Percentiles rank a stretch among this genome's conserved stretches.
phyloP scores from a whole-genome alignment of 2,797 vertebrate species.

The Sebastes trivittatus region DNA sequence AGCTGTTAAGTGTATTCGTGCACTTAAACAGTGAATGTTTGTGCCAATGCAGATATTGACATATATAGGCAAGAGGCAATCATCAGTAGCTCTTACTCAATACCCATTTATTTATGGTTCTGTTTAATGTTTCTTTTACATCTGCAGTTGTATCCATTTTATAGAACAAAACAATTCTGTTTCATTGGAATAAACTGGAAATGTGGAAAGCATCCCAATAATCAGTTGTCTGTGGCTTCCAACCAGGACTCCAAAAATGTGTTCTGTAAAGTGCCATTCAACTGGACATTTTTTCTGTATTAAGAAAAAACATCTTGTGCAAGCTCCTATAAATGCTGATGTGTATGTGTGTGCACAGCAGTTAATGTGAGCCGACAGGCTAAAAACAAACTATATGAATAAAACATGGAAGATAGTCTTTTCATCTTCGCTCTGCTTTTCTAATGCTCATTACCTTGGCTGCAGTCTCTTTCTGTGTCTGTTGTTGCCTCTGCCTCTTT shows the following conservation, averaged over 20 bases:
- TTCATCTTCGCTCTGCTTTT: conserved; percentile 75
- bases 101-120: not conserved
- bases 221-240: not conserved
- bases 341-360: conserved; percentile 47
- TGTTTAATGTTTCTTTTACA: not conserved
- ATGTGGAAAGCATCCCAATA: not conserved
- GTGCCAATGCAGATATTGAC: not conserved
- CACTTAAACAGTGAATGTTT: not conserved
- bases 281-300: not conserved
- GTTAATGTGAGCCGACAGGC: conserved; percentile 63
- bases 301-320: conserved; percentile 5
- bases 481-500: conserved; percentile 23
- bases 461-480: conserved; percentile 46
- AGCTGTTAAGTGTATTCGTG: not conserved
- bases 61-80: not conserved
- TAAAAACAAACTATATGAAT: conserved; percentile 80
- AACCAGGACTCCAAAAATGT: conserved; percentile 28
- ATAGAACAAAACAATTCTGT: not conserved
- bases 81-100: not conserved
- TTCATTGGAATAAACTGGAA: not conserved
- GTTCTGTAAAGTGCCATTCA: conserved; percentile 43
- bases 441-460: conserved; percentile 73
- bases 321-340: conserved; percentile 44
- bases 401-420: conserved; percentile 71
- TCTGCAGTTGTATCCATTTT: not conserved